phyloP scores from a whole-genome alignment of 1,140 invertebrate genomes.

The Gryllus bimaculatus region DNA sequence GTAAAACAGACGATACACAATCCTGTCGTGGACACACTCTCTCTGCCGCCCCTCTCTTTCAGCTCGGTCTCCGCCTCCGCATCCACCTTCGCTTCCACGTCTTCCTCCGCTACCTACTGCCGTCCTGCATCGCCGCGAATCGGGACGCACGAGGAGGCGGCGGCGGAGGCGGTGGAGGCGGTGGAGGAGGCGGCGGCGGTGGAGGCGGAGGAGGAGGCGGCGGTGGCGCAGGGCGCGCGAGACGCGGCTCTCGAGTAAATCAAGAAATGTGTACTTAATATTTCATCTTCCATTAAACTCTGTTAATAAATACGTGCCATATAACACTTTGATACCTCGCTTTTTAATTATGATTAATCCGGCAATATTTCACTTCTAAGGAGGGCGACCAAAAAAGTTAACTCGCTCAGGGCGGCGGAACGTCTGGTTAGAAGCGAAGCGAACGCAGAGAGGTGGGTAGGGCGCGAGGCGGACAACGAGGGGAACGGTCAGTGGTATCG shows the following conservation, averaged over 20 bases:
- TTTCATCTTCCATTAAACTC: conserved; percentile 1
- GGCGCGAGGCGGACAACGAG: not conserved
- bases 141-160: too few species aligned
- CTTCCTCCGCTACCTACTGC: too few species aligned
- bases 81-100: too few species aligned
- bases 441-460: not conserved
- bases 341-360: conserved; percentile 6
- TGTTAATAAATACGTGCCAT: conserved; percentile 1
- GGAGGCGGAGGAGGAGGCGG: too few species aligned
- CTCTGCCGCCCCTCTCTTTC: too few species aligned
- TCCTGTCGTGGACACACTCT: too few species aligned
- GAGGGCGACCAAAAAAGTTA: not conserved
- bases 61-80: too few species aligned
- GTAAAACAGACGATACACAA: too few species aligned
- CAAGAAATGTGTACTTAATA: conserved; percentile 5
- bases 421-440: not conserved
- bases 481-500: not conserved
- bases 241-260: not conserved
- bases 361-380: conserved; percentile 1
- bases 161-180: too few species aligned
- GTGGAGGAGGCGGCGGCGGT: too few species aligned
- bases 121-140: too few species aligned
- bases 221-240: not conserved
- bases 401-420: not conserved
- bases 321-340: not conserved